Evolutionary conservation across 2,888 invertebrate genomes (phyloP).

Genomic region (Parapristionchus giblindavisi): DNA sequence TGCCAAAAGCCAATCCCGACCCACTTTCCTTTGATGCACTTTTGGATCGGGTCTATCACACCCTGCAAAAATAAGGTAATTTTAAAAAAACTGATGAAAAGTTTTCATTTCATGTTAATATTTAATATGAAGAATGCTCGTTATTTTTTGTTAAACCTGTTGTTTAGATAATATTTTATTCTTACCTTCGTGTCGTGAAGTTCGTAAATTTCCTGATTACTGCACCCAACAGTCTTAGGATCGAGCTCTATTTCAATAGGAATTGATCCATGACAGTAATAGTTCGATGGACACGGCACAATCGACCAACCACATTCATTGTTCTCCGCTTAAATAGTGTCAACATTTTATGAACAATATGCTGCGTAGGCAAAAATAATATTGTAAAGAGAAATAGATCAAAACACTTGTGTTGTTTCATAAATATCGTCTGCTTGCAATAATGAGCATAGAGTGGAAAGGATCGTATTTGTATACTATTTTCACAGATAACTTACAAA

Average conservation of each 20-base stretch:
- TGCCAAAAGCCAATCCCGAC: background rate
- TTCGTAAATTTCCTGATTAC: too few relatives aligned
- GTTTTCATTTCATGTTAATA: too few relatives aligned
- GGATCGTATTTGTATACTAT: too few relatives aligned
- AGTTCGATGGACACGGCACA: background rate
- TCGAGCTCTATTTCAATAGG: background rate
- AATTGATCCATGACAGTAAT: slow-evolving; percentile 10
- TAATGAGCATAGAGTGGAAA: background rate
- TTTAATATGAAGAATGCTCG: too few relatives aligned
- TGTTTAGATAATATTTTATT: too few relatives aligned
- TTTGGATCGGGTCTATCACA: background rate
- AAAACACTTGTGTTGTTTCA: too few relatives aligned
- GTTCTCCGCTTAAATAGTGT: background rate
- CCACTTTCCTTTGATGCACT: background rate
- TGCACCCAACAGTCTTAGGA: slow-evolving; percentile 16
- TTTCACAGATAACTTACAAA: slow-evolving; percentile 15
- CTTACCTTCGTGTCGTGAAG: too few relatives aligned
- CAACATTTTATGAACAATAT: background rate
- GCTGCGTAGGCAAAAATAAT: too few relatives aligned
- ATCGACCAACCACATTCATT: background rate
- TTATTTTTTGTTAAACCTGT: too few relatives aligned
- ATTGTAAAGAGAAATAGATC: too few relatives aligned
- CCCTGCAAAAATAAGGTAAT: background rate
- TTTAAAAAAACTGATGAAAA: background rate
- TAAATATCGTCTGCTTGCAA: too few relatives aligned